A percentile compares a stretch with the other conserved stretches of the same genome.
Conservation (phyloP, 2,888 invertebrate genomes). For the Polyommatus icarus region DNA sequence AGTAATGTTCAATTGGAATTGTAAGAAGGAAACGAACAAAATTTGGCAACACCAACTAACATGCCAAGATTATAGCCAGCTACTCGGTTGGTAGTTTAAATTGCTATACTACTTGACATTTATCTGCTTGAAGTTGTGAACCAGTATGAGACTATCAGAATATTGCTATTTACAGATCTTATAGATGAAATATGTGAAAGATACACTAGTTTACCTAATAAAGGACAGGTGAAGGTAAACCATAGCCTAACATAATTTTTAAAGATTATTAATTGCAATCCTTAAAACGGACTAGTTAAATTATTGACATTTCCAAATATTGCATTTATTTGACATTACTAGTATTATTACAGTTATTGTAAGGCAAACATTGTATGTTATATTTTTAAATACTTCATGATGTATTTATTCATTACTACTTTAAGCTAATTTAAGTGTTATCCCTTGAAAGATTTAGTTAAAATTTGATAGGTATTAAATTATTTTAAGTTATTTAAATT, state of each 20-base stretch:
- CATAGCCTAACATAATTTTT: neutral
- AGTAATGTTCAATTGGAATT: constrained; percentile 1
- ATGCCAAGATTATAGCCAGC: neutral
- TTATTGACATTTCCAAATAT: neutral
- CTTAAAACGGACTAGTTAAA: neutral
- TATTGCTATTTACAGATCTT: neutral
- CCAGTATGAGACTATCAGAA: neutral
- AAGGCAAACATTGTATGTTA: constrained; percentile 23
- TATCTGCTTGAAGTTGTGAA: neutral
- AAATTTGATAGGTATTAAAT: constrained; percentile 18
- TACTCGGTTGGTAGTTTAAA: neutral
- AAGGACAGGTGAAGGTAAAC: neutral
- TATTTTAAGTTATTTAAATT: constrained; percentile 15
- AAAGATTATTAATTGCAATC: too few relatives aligned
- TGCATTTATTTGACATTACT: constrained; percentile 22
- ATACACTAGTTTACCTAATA: neutral
- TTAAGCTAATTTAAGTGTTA: constrained; percentile 31
- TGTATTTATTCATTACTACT: constrained; percentile 33
- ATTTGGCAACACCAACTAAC: neutral
- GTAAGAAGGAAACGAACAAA: neutral
- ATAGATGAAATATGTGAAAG: neutral
- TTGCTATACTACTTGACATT: neutral
- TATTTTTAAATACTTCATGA: constrained; percentile 32
- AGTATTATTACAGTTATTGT: constrained; percentile 6
- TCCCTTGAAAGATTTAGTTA: constrained; percentile 24